phyloP scores from a whole-genome alignment of 2,888 invertebrate genomes.

The Oscheius sp. region DNA sequence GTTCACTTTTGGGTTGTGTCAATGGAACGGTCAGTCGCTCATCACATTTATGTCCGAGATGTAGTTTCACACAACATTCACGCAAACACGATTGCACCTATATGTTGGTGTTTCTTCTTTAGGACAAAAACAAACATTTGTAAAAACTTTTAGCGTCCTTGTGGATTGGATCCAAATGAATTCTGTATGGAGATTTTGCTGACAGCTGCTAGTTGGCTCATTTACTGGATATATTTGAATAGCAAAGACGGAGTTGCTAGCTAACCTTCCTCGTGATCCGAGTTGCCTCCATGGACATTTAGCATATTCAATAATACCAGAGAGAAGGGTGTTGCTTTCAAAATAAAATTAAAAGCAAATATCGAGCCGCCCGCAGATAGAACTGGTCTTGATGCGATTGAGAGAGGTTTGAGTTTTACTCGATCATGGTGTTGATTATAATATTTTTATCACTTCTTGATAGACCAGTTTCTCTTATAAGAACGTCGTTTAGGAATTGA shows the following conservation, averaged over 20 bases:
- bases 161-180: constrained; percentile 28
- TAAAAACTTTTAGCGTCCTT: constrained; percentile 8
- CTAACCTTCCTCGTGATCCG: not conserved
- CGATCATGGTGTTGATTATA: not conserved
- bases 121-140: constrained; percentile 18
- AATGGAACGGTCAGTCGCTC: constrained; percentile 30
- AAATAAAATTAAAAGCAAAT: too few species aligned
- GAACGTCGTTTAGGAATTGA: constrained; percentile 23
- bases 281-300: not conserved
- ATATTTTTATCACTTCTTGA: not conserved
- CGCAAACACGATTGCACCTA: constrained; percentile 35
- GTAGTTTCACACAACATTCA: constrained; percentile 50
- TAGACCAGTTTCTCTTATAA: not conserved
- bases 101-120: not conserved
- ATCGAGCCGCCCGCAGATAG: not conserved
- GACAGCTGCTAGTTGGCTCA: too few species aligned
- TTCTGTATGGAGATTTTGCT: constrained; percentile 15
- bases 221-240: not conserved
- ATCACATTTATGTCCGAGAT: constrained; percentile 53
- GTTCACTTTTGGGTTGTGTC: constrained; percentile 35
- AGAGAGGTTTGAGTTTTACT: not conserved
- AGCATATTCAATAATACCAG: constrained; percentile 2
- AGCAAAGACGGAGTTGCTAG: not conserved
- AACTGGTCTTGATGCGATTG: not conserved
- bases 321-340: too few species aligned